phyloP scores from a whole-genome alignment of 2,888 invertebrate species.

The Phengaris alcon region DNA sequence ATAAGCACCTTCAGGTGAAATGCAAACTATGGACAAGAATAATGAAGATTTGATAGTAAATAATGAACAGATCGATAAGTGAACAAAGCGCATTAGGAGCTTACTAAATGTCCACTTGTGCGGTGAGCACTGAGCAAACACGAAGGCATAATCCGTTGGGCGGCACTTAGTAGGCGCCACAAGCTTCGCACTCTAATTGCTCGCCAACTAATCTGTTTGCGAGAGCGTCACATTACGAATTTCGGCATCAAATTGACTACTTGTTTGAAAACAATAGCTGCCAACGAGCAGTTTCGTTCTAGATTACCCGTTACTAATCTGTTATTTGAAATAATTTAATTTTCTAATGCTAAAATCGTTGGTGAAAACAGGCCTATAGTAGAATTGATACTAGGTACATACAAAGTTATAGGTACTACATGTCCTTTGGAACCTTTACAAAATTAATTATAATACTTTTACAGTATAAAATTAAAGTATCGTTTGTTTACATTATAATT shows the following conservation, averaged over 20 bases:
- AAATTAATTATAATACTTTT: not conserved
- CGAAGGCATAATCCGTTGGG: constrained; percentile 72
- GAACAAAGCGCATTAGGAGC: constrained; percentile 66
- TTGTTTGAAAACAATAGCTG: constrained; percentile 17
- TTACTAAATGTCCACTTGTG: constrained; percentile 68
- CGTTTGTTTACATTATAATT: constrained; percentile 28
- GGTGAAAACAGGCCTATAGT: too few species aligned
- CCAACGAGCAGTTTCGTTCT: constrained; percentile 8
- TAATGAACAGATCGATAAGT: constrained; percentile 63
- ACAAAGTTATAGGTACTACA: too few species aligned
- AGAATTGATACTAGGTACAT: too few species aligned
- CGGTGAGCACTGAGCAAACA: constrained; percentile 64
- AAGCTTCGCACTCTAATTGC: constrained; percentile 73
- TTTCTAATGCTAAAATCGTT: not conserved
- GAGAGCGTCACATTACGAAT: constrained; percentile 57
- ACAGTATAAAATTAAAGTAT: constrained; percentile 19
- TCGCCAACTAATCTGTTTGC: constrained; percentile 72
- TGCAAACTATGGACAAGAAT: not conserved
- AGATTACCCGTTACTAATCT: constrained; percentile 17
- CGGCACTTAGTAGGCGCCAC: constrained; percentile 72
- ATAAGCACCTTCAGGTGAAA: not conserved
- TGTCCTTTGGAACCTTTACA: too few species aligned
- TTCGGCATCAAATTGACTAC: constrained; percentile 38
- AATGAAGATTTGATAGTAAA: constrained; percentile 46
- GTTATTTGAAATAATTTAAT: not conserved